Evolutionary conservation across 2,888 invertebrate genomes (phyloP), one percentile per base, ranked within the genome.

Genomic region (Apamea epomidion): DNA sequence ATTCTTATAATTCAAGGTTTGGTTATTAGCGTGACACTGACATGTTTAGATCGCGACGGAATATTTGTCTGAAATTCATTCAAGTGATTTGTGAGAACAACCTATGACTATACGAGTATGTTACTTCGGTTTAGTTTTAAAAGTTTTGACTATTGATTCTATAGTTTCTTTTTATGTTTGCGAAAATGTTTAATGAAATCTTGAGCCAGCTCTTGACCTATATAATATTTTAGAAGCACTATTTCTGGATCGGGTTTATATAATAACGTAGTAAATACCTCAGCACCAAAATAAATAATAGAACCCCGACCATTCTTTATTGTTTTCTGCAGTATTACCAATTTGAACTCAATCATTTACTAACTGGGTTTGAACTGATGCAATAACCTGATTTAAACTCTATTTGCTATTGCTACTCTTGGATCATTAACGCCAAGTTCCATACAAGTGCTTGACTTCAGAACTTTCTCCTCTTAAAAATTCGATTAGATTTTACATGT

Each of bases 1-100:
- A 68, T 83, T 85, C 45, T 45, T 65, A 71, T 45, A 42, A 32
- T 68, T 48, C 67, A 67, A 85, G 74, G 54, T 74, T 71, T 70
- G 18, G 12, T 54, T 84, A 69, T n/a, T 37, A 74, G n/a, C 29
- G 8, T 29, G 68, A 64, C 12, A 54, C 81, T 21, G 68, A 58
- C 10, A 54, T 84, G 76, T 78, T 73, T 54, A 42, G 32, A 54
- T 69, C 32, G 25, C 3, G 1, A 25, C 37, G 21, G 5, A 58
- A 45, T 37, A 21, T 60, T 58, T 51, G 8, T 5, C 32, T 25
- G 7, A 45, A 54, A 6, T 3, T 74, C 21, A 18, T 32, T n/a
- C 7, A 32, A 74, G 1, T 70, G 12, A 5, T 51, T 51, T 7
- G 21, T 14, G 0, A 45, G 18, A 51, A 51, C 51, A 7, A 16